Conservation (phyloP, 2,797 vertebrate species). For the Alcedo quadribrachys region DNA sequence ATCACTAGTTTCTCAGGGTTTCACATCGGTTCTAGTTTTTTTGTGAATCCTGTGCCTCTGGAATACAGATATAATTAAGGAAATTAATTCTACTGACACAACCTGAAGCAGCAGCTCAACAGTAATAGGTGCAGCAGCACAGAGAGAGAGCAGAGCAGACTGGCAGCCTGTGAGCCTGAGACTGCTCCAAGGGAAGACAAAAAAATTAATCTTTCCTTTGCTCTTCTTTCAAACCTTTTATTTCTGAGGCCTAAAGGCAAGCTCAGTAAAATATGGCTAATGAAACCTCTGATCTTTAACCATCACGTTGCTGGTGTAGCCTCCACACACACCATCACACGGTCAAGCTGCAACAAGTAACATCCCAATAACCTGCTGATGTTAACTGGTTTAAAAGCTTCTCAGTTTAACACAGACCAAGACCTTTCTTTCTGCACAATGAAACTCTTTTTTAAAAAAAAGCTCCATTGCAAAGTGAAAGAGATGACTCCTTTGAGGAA, state of each 20-base stretch:
- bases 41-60: background rate
- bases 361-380: background rate
- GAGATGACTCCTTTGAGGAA: constrained; percentile 34
- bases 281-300: background rate
- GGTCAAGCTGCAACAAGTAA: background rate
- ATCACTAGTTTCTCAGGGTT: background rate
- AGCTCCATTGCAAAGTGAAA: constrained; percentile 15
- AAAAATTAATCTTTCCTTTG: background rate
- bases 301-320: background rate
- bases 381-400: background rate
- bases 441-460: constrained; percentile 36
- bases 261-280: background rate
- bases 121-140: background rate
- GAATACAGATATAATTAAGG: background rate
- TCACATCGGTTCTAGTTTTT: background rate
- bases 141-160: background rate
- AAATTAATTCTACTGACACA: background rate
- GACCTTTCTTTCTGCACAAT: constrained; percentile 13
- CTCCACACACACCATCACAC: background rate
- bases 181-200: background rate
- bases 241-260: background rate
- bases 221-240: background rate
- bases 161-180: background rate
- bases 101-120: fast-evolving
- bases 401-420: background rate